A percentile compares a stretch with the other conserved stretches of the same genome.
phyloP scores from a whole-genome alignment of 2,113 vertebrate species.

The Eonycteris spelaea region DNA sequence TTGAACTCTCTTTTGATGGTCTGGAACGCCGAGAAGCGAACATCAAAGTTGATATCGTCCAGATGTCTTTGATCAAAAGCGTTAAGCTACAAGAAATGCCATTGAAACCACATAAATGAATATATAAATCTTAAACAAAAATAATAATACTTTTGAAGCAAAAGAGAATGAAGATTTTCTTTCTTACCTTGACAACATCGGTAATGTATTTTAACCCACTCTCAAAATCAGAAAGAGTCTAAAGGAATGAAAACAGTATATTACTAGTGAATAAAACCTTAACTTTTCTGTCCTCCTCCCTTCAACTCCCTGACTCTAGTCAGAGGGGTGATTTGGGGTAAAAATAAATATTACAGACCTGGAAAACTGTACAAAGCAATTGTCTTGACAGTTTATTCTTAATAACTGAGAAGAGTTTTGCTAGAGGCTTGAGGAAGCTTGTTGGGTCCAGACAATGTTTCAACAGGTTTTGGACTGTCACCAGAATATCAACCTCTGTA shows the following conservation, averaged over 20 bases:
- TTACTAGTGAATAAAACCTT: background rate
- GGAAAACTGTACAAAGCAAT: constrained; percentile 90
- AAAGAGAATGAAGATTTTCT: background rate
- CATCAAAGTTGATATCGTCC: constrained; percentile 94
- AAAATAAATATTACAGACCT: constrained; percentile 82
- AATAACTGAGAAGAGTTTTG: constrained; percentile 92
- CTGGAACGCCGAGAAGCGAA: constrained; percentile 92
- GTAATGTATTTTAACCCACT: constrained; percentile 88
- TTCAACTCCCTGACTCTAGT: background rate
- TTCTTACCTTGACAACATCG: constrained; percentile 89
- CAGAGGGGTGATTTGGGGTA: background rate
- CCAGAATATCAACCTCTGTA: constrained; percentile 92
- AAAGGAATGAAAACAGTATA: background rate
- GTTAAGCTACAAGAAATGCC: constrained; percentile 86
- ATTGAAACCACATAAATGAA: background rate
- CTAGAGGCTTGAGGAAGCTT: constrained; percentile 90
- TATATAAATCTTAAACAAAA: background rate
- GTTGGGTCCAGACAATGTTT: constrained; percentile 86
- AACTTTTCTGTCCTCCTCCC: background rate
- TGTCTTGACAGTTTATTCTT: constrained; percentile 91
- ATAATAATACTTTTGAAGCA: background rate
- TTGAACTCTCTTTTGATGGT: no score
- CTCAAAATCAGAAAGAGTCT: constrained; percentile 93
- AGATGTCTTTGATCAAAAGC: constrained; percentile 94
- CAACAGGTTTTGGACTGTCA: constrained; percentile 94